Evolutionary conservation across 2,113 vertebrate genomes (phyloP).

Genomic region (Emydocephalus ijimae): DNA sequence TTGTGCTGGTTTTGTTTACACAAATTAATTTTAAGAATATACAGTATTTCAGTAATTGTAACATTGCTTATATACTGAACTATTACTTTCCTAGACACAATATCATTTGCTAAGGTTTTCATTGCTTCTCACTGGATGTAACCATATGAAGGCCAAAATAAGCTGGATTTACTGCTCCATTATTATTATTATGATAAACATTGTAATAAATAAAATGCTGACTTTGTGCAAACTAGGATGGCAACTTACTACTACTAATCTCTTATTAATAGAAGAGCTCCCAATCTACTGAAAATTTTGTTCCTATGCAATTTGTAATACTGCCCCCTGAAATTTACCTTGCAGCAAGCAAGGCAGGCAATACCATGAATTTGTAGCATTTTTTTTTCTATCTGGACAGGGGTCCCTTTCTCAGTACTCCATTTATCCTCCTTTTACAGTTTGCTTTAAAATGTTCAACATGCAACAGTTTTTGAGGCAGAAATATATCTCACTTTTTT

Average conservation of each 20-base stretch:
- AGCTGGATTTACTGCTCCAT: no score
- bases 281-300: not conserved
- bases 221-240: not conserved
- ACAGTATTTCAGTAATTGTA: no score
- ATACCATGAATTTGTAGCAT: not conserved
- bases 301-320: not conserved
- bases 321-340: not conserved
- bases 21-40: constrained; percentile 13
- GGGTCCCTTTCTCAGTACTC: not conserved
- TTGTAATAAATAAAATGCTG: no score
- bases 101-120: no score
- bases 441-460: not conserved
- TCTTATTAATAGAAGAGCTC: not conserved
- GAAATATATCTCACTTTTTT: not conserved
- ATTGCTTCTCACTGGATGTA: no score
- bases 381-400: not conserved
- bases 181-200: no score
- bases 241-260: not conserved
- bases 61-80: no score
- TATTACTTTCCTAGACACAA: no score
- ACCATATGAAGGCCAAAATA: no score
- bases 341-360: constrained; percentile 1
- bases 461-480: constrained; percentile 4
- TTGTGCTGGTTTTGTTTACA: not conserved
- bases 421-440: constrained; percentile 5